Evolutionary conservation across 2,888 invertebrate genomes (phyloP), one percentile per base, ranked within the genome.

Genomic region (Peribatodes rhomboidaria): DNA sequence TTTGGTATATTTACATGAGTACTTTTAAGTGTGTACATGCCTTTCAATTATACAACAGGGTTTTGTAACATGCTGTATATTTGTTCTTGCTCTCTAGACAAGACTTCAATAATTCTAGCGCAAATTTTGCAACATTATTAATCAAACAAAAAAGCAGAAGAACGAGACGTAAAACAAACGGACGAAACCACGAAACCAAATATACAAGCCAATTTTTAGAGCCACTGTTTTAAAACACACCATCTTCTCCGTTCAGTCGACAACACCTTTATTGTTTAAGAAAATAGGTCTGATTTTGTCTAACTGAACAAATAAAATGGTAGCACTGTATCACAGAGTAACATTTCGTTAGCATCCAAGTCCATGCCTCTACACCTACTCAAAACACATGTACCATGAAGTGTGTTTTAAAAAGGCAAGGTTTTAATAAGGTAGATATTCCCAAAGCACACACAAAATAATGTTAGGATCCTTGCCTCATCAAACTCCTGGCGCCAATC

Each of bases 401-500:
- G 13, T 42, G 54, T 54, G 39, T 41, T 42, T 18, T 33, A 55
- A 31, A 8, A 8, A 42, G 2, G 8, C 27, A 18, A 22, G 0
- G n/a, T n/a, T n/a, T n/a, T n/a, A 14, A 10, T 55, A 33, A 42
- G 54, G 31, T 55, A 69, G 70, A 68, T 61, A 69, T 62, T 52
- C 47, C 65, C 49, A 65, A 71, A 73, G 71, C 74, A 74, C 65
- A 74, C 52, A 70, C 61, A 73, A 69, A 79, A 76, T 68, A 74
- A 71, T 71, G 70, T 74, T 72, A 75, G 56, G 73, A 67, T 79
- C 75, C 95, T 95, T 95, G 95, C 95, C 95, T 95, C 93, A 94
- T 95, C 78, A 96, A 92, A 95, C 95, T 96, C 95, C 96, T 96
- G 65, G 76, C 73, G 73, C 63, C 77, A 78, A 74, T 83, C 84